Evolutionary conservation across 2,888 invertebrate genomes (phyloP), one percentile per base, ranked within the genome.

Genomic region (Chironomus riparius): DNA sequence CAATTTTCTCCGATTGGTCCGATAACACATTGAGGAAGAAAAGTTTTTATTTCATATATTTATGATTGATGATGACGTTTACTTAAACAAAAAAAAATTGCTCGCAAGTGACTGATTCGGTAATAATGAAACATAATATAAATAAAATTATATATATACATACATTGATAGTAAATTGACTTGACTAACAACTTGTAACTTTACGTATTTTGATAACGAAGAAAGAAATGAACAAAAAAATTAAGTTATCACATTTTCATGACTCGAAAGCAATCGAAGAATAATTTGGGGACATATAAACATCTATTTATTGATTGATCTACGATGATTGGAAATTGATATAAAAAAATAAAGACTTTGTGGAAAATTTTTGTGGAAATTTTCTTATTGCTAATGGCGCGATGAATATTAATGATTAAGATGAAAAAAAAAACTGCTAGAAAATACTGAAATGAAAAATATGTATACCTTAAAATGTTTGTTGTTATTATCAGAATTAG

Each of bases 381-480:
- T 65, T 65, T 65, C 65, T 24, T 24, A 65, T 65, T 38, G 21
- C n/a, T 68, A 38, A 21, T 38, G 38, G 28, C 72, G 62, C 62
- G 61, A 28, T 62, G 72, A 73, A 73, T 73, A 73, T 22, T 73
- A 73, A 74, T 24, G 47, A 12, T 21, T 74, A 74, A 74, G 74
- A n/a, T 12, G 15, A 50, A n/a, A n/a, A 50, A 50, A 48, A 50
- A 50, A 18, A 68, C 61, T 74, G 68, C 56, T 72, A 72, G 72
- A 72, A 72, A 72, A 72, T 72, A 72, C 48, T 71, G 71, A 48
- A 71, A 73, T n/a, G 48, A 22, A 61, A 70, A 74, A 61, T 68
- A 74, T 74, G 74, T 74, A 68, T 74, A 74, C 65, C 68, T 68
- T 74, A 74, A 48, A 74, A 74, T 74, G 74, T 74, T 74, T 74